A percentile compares a stretch with the other conserved stretches of the same genome.
Conservation (phyloP, 2,113 vertebrate species). For the Alosa alosa region DNA sequence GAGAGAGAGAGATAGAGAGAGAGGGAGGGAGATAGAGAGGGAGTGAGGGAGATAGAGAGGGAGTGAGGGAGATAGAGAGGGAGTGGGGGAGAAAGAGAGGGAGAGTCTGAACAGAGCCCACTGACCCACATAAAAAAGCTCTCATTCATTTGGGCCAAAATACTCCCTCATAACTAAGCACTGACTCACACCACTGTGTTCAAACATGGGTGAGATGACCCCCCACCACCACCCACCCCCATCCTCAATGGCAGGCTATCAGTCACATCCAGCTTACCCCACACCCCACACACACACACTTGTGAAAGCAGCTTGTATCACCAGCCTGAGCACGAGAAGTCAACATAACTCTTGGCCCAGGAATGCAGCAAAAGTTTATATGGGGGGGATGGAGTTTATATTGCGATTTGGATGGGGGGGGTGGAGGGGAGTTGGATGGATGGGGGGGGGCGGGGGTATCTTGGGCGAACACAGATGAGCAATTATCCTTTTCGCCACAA, state of each 20-base stretch:
- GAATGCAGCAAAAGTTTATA: constrained; percentile 64
- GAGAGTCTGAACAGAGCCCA: constrained; percentile 57
- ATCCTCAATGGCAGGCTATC: constrained; percentile 10
- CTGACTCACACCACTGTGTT: constrained; percentile 65
- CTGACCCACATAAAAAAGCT: constrained; percentile 65
- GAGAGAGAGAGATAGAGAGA: background rate
- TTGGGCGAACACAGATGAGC: constrained; percentile 65
- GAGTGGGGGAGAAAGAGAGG: background rate
- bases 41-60: background rate
- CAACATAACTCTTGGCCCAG: constrained; percentile 62
- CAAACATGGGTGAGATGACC: constrained; percentile 41
- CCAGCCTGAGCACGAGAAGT: constrained; percentile 50
- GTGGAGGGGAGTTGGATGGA: background rate
- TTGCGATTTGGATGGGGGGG: constrained; percentile 59
- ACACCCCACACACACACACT: background rate
- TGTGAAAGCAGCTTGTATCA: constrained; percentile 37
- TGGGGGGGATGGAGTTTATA: constrained; percentile 37
- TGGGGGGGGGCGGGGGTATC: constrained; percentile 53
- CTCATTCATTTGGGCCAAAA: constrained; percentile 62
- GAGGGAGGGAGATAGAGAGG: background rate
- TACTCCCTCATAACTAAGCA: constrained; percentile 71
- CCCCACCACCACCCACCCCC: too few relatives aligned
- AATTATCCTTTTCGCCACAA: constrained; percentile 65
- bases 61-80: too few relatives aligned
- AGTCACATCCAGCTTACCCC: constrained; percentile 15